Base-by-base conservation (phyloP, 2,797 vertebrate genomes). In the Sphaeramia orbicularis region DNA sequence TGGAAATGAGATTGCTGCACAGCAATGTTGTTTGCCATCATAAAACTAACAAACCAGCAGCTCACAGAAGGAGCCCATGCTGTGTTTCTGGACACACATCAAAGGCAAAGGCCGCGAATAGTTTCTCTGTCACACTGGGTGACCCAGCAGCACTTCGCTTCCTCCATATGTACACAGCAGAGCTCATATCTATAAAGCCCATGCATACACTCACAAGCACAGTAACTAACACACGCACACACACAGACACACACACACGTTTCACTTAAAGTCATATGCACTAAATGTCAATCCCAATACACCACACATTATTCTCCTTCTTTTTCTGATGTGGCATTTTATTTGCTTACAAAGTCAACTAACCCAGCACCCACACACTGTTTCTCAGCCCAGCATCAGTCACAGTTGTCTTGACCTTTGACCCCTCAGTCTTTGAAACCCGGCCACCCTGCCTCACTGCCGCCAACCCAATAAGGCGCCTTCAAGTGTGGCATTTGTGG, bases 31-130 rank as follows among this genome's bases (percentile, higher is more conserved):
- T 74, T 71, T 55, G 71, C 40, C 35, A 59, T 38, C 56, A 67
- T 30, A 37, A 38, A 71, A 49, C 21, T 61, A 60, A 54, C 65
- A 36, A 30, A 45, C 77, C 56, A 10, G 24, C 63, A 51, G 78
- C 65, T 76, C 68, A 55, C 58, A 76, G 72, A 74, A 49, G 59
- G 74, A 58, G 48, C 32, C 71, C 83, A 38, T 10, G 75, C 84
- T 78, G 79, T 12, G 77, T 16, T 54, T 71, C 54, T 90, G 89
- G 89, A 79, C 53, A 67, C 13, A 84, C 80, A 80, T 91, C 81
- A 91, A 83, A 89, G 83, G 45, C 75, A 66, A 43, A 69, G 62
- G 67, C 79, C 78, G 76, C 73, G 70, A 56, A 86, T 76, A 78
- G 72, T 76, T 85, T 86, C 71, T 81, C 71, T 47, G 78, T 80